Percentiles rank a stretch among this genome's conserved stretches.
phyloP scores from a whole-genome alignment of 1,140 invertebrate species.

The Neotoxoptera formosana region DNA sequence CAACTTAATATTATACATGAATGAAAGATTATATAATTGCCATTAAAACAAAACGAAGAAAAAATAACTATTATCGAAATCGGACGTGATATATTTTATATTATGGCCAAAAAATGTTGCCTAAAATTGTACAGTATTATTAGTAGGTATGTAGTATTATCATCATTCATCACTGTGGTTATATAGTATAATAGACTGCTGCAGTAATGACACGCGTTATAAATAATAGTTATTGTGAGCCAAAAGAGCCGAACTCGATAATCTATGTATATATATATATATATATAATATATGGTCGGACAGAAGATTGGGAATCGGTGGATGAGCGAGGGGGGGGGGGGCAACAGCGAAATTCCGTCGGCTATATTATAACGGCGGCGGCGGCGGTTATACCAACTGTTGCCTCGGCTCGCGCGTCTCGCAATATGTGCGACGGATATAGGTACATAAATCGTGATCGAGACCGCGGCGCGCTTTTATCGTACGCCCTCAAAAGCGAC shows the following conservation, averaged over 20 bases:
- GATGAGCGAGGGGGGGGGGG: background rate
- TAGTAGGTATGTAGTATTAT: background rate
- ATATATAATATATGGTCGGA: background rate
- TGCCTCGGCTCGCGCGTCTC: background rate
- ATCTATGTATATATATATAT: background rate
- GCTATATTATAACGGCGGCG: background rate
- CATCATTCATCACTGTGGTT: background rate
- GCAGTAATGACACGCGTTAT: background rate
- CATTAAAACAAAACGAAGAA: background rate
- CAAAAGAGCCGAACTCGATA: background rate
- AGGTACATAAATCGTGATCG: conserved; percentile 34
- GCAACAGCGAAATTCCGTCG: background rate
- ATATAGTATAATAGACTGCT: background rate
- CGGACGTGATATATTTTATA: background rate
- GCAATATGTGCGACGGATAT: background rate
- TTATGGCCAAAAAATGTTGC: background rate
- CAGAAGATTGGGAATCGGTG: background rate
- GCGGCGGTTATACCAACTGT: conserved; percentile 33
- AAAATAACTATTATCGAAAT: background rate
- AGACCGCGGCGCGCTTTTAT: background rate
- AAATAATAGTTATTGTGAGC: background rate
- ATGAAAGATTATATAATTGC: background rate
- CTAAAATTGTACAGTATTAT: background rate
- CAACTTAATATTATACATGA: no score
- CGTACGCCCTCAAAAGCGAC: background rate